phyloP scores from a whole-genome alignment of 2,888 invertebrate genomes.

The Hofmannophila pseudospretella region DNA sequence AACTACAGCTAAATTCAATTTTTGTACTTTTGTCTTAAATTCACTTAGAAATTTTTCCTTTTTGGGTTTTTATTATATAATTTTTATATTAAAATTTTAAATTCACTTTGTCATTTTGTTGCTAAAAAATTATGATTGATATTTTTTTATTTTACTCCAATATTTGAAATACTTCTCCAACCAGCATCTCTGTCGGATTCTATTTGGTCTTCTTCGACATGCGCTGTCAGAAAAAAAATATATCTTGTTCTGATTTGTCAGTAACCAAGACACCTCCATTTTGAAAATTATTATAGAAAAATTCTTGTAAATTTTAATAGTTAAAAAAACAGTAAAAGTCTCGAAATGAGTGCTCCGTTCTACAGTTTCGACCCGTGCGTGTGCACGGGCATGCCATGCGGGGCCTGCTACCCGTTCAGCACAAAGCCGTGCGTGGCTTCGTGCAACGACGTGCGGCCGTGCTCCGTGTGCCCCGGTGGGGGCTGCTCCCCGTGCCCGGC shows the following conservation, averaged over 20 bases:
- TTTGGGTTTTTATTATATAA: constrained; percentile 14
- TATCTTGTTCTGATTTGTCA: neutral
- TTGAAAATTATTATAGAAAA: neutral
- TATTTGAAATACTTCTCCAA: neutral
- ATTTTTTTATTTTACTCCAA: neutral
- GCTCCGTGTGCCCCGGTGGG: constrained; percentile 65
- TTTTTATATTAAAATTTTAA: constrained; percentile 11
- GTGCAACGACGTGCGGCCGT: constrained; percentile 46
- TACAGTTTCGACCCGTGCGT: constrained; percentile 69
- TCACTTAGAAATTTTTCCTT: constrained; percentile 15
- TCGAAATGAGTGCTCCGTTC: constrained; percentile 64
- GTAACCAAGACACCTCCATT: neutral
- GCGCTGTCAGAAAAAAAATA: neutral
- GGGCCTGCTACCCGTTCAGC: constrained; percentile 60
- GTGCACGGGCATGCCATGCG: constrained; percentile 55
- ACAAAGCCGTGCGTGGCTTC: constrained; percentile 61
- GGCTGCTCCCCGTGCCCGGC: constrained; percentile 68
- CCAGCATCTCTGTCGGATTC: neutral
- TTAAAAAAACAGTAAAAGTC: constrained; percentile 3
- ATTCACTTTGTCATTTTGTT: constrained; percentile 8
- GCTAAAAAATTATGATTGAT: neutral
- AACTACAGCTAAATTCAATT: neutral
- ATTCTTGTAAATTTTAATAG: constrained; percentile 6
- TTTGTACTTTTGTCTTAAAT: constrained; percentile 5
- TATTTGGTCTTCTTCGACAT: neutral